Evolutionary conservation across 2,888 invertebrate genomes (phyloP).

Genomic region (Siphonodentalium dalli): DNA sequence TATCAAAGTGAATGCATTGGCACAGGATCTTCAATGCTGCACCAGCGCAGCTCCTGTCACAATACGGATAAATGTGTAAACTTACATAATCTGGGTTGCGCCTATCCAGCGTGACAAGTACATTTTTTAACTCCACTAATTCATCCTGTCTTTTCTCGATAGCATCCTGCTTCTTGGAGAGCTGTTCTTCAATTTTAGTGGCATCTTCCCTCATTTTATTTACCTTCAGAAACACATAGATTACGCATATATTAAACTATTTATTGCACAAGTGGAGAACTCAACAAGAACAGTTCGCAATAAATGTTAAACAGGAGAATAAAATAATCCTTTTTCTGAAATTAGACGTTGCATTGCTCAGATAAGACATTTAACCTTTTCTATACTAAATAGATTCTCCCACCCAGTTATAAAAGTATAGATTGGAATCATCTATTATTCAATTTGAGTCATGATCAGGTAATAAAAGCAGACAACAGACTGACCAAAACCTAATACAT

Average conservation of each 20-base stretch:
- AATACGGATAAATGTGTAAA: neutral
- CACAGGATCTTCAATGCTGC: too few relatives aligned
- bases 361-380: too few relatives aligned
- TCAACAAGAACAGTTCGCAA: neutral
- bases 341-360: too few relatives aligned
- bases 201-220: constrained; percentile 55
- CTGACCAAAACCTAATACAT: too few relatives aligned
- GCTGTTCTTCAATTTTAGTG: constrained; percentile 54
- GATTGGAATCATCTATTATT: too few relatives aligned
- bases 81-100: constrained; percentile 53
- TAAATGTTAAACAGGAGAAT: neutral
- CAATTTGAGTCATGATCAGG: too few relatives aligned
- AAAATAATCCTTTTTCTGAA: too few relatives aligned
- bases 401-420: too few relatives aligned
- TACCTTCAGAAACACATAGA: constrained; percentile 37
- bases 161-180: constrained; percentile 44
- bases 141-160: constrained; percentile 46
- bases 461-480: too few relatives aligned
- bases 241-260: neutral
- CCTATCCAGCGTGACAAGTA: constrained; percentile 43
- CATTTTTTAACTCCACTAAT: constrained; percentile 43
- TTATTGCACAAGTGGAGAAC: neutral
- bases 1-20: too few relatives aligned
- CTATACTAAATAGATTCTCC: too few relatives aligned
- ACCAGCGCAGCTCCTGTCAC: neutral